Evolutionary conservation across 2,888 invertebrate species (phyloP).

Genomic region (Archaeoteleia sp.): DNA sequence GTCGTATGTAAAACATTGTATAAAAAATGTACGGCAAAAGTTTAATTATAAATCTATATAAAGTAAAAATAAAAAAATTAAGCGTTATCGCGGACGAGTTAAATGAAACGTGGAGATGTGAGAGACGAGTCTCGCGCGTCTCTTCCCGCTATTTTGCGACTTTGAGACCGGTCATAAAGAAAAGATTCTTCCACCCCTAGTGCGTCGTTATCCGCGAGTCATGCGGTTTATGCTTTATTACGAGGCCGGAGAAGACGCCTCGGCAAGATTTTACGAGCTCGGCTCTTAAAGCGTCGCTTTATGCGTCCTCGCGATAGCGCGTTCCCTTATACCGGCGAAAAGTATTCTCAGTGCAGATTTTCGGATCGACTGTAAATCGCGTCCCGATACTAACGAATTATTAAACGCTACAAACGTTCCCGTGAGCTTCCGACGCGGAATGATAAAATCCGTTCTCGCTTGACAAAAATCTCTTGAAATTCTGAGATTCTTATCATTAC

Average conservation of each 20-base stretch:
- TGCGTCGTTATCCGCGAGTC: constrained; percentile 42
- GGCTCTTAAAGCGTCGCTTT: constrained; percentile 35
- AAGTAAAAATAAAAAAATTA: constrained; percentile 7
- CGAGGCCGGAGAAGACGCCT: constrained; percentile 33
- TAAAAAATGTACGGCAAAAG: no score
- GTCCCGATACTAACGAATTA: constrained; percentile 13
- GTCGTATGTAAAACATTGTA: no score
- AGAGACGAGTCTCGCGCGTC: background rate
- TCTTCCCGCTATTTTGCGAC: constrained; percentile 18
- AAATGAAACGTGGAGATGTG: no score
- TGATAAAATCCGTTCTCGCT: background rate
- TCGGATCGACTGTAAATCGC: constrained; percentile 22
- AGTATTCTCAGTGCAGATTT: constrained; percentile 26
- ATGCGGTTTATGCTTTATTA: constrained; percentile 51
- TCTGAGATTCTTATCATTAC: constrained; percentile 14
- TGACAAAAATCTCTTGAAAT: background rate
- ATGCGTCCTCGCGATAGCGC: constrained; percentile 26
- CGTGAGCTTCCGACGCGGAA: background rate
- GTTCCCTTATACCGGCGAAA: constrained; percentile 17
- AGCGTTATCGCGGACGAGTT: constrained; percentile 9
- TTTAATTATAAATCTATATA: no score
- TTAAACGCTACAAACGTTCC: background rate
- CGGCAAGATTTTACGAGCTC: constrained; percentile 42
- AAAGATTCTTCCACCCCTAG: constrained; percentile 34
- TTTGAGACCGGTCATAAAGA: constrained; percentile 21